A percentile compares a stretch with the other conserved stretches of the same genome.
These are phyloP conservation scores for Aspidiotus destructor DNA, from an alignment of 2,888 invertebrate species.

Conservation along the genomic window DNA sequence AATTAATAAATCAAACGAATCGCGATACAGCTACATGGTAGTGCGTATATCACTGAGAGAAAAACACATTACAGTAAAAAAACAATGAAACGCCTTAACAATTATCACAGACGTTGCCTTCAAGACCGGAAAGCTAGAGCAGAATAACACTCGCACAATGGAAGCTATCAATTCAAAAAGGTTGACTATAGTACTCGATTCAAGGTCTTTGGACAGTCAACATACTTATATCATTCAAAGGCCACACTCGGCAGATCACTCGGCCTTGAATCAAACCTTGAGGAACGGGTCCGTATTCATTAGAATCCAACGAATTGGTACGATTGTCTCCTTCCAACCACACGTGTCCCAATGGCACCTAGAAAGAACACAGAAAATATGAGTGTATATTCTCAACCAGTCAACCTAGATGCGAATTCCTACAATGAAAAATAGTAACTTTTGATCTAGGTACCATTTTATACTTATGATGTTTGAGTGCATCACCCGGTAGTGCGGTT, in stretches of 20 bases:
- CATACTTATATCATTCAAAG: constrained; percentile 40
- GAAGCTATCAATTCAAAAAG: no score
- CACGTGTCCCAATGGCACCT: constrained; percentile 73
- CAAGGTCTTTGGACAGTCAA: constrained; percentile 20
- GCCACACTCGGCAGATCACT: constrained; percentile 74
- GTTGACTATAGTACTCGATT: background rate
- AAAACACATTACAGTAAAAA: background rate
- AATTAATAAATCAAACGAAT: no score
- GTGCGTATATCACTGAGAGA: no score
- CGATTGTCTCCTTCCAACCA: constrained; percentile 90
- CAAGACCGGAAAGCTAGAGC: background rate
- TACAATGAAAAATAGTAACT: no score
- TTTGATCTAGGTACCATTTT: background rate
- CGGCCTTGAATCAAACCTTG: constrained; percentile 71
- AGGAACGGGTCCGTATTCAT: constrained; percentile 79
- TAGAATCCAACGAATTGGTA: constrained; percentile 74
- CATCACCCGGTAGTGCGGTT: constrained; percentile 65
- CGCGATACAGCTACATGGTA: no score
- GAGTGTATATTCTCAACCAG: no score
- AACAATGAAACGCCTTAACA: background rate
- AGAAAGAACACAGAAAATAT: background rate
- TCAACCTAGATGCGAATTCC: no score
- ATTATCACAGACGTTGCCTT: constrained; percentile 1
- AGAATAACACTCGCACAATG: no score
- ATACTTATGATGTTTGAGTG: constrained; percentile 43